Conservation (phyloP, 2,797 vertebrate genomes). For the Telmatherina bonti region DNA sequence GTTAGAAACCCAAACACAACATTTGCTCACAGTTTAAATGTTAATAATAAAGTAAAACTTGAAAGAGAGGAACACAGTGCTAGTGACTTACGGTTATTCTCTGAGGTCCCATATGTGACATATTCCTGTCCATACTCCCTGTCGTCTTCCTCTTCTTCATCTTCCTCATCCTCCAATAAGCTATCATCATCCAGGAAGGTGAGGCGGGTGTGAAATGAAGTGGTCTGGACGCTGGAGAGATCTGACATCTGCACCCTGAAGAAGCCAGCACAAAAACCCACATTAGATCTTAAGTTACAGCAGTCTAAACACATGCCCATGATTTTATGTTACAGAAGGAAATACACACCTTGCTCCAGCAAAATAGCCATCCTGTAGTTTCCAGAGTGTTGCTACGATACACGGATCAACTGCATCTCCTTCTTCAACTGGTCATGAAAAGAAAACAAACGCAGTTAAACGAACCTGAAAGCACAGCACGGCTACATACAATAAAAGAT, state of each 20-base stretch:
- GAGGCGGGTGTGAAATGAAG: constrained; percentile 93
- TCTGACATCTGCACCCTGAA: constrained; percentile 92
- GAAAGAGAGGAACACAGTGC: background rate
- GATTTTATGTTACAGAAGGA: background rate
- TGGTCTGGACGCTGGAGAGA: constrained; percentile 92
- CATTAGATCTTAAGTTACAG: background rate
- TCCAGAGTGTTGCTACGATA: constrained; percentile 91
- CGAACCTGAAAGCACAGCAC: background rate
- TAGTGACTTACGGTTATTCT: constrained; percentile 38
- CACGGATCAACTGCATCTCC: constrained; percentile 92
- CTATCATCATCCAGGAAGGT: constrained; percentile 93
- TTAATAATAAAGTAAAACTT: background rate
- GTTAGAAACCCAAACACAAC: constrained; percentile 2
- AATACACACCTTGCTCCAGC: constrained; percentile 92
- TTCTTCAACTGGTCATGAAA: constrained; percentile 87
- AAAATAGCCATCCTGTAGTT: constrained; percentile 97
- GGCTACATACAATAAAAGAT: background rate
- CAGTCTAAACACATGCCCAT: background rate
- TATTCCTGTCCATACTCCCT: constrained; percentile 68
- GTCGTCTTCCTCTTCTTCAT: constrained; percentile 54
- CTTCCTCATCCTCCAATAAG: constrained; percentile 83
- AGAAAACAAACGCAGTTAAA: background rate
- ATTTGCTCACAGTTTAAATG: background rate
- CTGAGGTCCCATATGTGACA: constrained; percentile 41
- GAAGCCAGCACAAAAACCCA: constrained; percentile 24